phyloP scores from a whole-genome alignment of 2,888 invertebrate species.

The Fragum fragum region DNA sequence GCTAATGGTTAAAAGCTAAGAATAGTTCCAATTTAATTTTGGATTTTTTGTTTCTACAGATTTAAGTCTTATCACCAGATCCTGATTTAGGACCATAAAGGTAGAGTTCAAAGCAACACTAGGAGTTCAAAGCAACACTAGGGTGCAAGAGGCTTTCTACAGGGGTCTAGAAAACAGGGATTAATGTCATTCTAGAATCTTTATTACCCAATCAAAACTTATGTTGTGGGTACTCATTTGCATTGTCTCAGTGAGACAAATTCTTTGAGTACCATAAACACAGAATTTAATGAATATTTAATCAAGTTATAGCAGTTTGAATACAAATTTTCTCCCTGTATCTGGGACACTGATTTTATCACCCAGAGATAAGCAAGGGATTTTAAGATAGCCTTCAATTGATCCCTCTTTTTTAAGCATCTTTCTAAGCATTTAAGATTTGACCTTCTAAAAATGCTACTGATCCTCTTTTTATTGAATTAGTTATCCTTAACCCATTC shows the following conservation, averaged over 20 bases:
- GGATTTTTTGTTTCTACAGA: not conserved
- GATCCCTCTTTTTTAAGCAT: constrained; percentile 7
- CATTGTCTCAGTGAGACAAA: too few species aligned
- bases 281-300: too few species aligned
- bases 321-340: too few species aligned
- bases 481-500: not conserved
- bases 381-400: constrained; percentile 16
- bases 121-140: constrained; percentile 1
- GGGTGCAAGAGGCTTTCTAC: constrained; percentile 15
- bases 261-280: too few species aligned
- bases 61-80: not conserved
- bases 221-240: too few species aligned
- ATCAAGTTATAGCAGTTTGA: too few species aligned
- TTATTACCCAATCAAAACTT: too few species aligned
- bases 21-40: too few species aligned
- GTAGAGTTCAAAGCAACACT: not conserved
- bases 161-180: too few species aligned
- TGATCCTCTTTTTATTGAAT: not conserved
- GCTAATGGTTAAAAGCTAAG: too few species aligned
- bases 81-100: not conserved
- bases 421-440: constrained; percentile 2
- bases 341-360: too few species aligned
- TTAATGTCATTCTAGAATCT: too few species aligned
- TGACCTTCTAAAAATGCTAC: not conserved
- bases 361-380: constrained; percentile 7